Percentiles rank a stretch among this genome's conserved stretches.
Evolutionary conservation across 2,888 invertebrate genomes (phyloP).

Genomic region (Cantharis rustica): DNA sequence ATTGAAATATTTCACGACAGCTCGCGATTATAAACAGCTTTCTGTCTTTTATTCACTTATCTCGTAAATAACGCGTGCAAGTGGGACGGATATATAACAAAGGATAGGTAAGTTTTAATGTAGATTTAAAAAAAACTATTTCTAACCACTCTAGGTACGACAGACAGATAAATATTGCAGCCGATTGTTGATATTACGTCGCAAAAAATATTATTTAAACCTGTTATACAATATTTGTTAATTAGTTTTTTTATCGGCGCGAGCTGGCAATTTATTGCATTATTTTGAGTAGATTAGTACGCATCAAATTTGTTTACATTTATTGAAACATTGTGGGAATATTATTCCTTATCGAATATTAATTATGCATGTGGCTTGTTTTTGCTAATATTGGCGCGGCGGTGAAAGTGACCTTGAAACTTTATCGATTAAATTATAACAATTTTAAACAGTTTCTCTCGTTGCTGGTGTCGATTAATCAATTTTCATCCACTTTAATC

Average conservation of each 20-base stretch:
- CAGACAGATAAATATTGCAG: background rate
- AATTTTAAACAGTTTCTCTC: background rate
- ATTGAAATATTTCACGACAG: conserved; percentile 10
- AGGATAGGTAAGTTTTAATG: background rate
- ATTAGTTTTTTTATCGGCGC: background rate
- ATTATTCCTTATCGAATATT: background rate
- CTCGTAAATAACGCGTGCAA: background rate
- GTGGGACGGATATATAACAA: background rate
- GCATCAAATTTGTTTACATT: background rate
- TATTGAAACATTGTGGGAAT: background rate
- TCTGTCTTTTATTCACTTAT: conserved; percentile 3
- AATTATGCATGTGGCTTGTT: background rate
- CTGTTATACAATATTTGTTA: background rate
- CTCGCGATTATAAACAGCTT: conserved; percentile 16
- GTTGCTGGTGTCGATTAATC: background rate
- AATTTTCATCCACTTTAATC: background rate
- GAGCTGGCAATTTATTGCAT: background rate
- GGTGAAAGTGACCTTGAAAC: background rate
- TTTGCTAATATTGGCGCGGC: background rate
- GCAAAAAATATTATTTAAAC: background rate
- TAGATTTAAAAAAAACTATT: background rate
- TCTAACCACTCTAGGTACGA: background rate
- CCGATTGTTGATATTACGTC: background rate
- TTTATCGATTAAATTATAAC: background rate
- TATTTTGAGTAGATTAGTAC: background rate